These are phyloP conservation scores for Fabriciana adippe DNA, from an alignment of 2,888 invertebrate species.

Conservation along the genomic window DNA sequence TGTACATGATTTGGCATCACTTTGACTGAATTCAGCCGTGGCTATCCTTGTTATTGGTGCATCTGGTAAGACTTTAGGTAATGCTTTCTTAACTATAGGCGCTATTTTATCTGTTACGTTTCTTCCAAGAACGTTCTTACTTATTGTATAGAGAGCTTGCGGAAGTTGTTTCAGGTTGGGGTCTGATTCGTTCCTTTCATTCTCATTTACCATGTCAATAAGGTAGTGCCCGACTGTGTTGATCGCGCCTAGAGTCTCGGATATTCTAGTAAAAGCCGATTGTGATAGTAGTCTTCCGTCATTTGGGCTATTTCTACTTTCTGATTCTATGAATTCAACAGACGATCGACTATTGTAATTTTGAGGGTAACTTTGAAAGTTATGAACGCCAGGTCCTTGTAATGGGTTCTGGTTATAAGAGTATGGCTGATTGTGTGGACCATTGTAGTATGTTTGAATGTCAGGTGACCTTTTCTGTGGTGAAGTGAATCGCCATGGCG, in stretches of 20 bases:
- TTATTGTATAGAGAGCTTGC: slow-evolving; percentile 89
- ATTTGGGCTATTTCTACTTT: slow-evolving; percentile 54
- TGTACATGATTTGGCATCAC: slow-evolving; percentile 86
- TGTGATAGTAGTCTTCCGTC: slow-evolving; percentile 82
- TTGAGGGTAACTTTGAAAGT: slow-evolving; percentile 46
- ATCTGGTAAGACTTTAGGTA: slow-evolving; percentile 71
- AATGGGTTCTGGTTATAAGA: slow-evolving; percentile 52
- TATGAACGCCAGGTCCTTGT: slow-evolving; percentile 39
- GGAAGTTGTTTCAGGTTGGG: slow-evolving; percentile 80
- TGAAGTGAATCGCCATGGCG: slow-evolving; percentile 69
- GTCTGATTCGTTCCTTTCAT: slow-evolving; percentile 70
- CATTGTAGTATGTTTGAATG: slow-evolving; percentile 45
- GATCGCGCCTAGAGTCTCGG: slow-evolving; percentile 88
- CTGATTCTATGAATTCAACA: slow-evolving; percentile 52
- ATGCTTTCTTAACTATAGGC: slow-evolving; percentile 83
- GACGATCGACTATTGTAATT: slow-evolving; percentile 57
- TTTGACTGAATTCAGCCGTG: slow-evolving; percentile 68
- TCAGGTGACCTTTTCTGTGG: slow-evolving; percentile 73
- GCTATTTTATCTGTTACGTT: slow-evolving; percentile 92
- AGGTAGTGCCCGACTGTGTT: slow-evolving; percentile 93
- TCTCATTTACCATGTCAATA: slow-evolving; percentile 87
- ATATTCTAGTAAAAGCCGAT: slow-evolving; percentile 83
- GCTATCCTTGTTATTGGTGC: slow-evolving; percentile 72
- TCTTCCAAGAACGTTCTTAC: slow-evolving; percentile 87
- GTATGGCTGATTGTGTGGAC: slow-evolving; percentile 39